Evolutionary conservation across 2,888 invertebrate species (phyloP).

Genomic region (Carcina quercana): DNA sequence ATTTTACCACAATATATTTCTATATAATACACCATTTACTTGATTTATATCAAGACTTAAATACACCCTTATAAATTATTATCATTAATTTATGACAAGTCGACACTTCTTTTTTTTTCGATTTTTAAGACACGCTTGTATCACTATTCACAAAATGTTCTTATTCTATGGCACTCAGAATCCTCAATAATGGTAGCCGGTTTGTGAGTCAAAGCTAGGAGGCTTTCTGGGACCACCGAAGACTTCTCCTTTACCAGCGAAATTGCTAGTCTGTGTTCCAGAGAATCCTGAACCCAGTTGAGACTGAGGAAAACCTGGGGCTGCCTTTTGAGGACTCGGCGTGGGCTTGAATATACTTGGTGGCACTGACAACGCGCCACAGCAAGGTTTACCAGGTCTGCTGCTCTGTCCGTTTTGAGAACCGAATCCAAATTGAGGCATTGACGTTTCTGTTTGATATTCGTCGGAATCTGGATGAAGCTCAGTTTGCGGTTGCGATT

Average conservation of each 20-base stretch:
- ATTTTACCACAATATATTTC: too few species aligned
- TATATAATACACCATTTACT: too few species aligned
- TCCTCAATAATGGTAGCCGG: constrained; percentile 55
- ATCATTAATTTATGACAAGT: too few species aligned
- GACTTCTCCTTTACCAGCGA: constrained; percentile 38
- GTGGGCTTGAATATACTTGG: too few species aligned
- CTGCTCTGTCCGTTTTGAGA: too few species aligned
- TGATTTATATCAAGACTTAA: too few species aligned
- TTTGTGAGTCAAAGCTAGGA: constrained; percentile 47
- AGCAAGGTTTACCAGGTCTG: too few species aligned
- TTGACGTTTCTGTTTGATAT: too few species aligned
- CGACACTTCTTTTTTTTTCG: constrained; percentile 1
- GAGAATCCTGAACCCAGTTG: constrained; percentile 18
- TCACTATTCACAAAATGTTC: constrained; percentile 1
- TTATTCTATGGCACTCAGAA: constrained; percentile 4
- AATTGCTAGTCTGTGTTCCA: constrained; percentile 19
- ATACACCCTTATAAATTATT: too few species aligned
- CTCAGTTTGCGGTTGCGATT: background rate
- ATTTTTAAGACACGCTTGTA: background rate
- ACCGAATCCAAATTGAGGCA: background rate
- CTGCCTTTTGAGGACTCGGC: background rate
- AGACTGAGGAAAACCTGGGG: background rate
- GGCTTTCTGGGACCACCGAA: constrained; percentile 47
- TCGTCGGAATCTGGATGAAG: too few species aligned
- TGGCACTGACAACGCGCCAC: too few species aligned